A percentile compares a stretch with the other conserved stretches of the same genome.
Conservation (phyloP, 2,113 vertebrate genomes). For the Turnix velox region DNA sequence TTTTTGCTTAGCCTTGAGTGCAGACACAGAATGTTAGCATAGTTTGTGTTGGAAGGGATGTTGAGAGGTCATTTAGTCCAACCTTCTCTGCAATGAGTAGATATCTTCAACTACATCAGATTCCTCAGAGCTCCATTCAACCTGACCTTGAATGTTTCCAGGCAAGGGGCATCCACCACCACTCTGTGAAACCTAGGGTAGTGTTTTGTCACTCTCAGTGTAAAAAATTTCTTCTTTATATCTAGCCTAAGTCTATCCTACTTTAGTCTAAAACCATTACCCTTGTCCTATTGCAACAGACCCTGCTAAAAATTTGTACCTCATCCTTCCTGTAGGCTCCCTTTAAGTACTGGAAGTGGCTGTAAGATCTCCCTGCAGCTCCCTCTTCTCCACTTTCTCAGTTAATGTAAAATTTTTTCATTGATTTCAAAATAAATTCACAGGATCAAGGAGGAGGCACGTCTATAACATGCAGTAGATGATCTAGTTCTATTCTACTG, state of each 20-base stretch:
- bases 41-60: background rate
- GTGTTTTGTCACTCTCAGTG: background rate
- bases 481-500: background rate
- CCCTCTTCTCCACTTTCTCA: background rate
- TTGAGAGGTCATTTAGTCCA: background rate
- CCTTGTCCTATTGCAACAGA: background rate
- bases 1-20: background rate
- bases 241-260: background rate
- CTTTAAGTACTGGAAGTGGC: background rate
- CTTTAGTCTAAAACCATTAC: background rate
- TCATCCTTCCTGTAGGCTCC: background rate
- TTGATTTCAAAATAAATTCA: background rate
- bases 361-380: background rate
- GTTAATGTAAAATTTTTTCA: background rate
- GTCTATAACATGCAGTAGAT: background rate
- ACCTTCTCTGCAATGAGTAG: background rate
- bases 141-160: background rate
- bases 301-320: background rate
- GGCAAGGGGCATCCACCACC: background rate
- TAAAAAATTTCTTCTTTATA: background rate
- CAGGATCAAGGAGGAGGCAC: background rate
- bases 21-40: background rate
- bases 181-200: background rate
- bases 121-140: background rate
- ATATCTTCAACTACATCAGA: background rate